Conservation (phyloP, 2,888 invertebrate species). For the Cryptocheilus praepositus region DNA sequence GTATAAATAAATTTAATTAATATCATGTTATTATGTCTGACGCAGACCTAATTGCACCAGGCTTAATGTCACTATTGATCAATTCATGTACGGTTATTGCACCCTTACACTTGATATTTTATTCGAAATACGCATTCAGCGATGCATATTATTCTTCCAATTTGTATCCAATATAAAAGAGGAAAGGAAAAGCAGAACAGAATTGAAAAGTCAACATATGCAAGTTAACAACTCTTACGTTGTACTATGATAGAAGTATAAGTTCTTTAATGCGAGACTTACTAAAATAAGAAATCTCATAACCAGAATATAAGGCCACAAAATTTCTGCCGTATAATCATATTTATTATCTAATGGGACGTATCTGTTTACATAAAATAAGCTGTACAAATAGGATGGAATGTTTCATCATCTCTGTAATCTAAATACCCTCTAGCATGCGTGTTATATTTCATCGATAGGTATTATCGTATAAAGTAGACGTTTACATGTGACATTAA, state of each 20-base stretch:
- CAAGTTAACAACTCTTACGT: conserved; percentile 17
- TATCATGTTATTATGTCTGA: conserved; percentile 20
- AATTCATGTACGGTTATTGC: conserved; percentile 2
- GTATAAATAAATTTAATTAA: conserved; percentile 13
- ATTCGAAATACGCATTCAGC: neutral
- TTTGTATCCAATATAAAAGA: neutral
- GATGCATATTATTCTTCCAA: neutral
- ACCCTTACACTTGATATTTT: neutral
- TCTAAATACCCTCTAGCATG: conserved; percentile 42
- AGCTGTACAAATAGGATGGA: conserved; percentile 61
- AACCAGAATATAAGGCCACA: conserved; percentile 56
- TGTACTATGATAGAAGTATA: conserved; percentile 24
- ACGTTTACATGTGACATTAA: conserved; percentile 39
- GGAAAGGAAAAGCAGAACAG: conserved; percentile 4
- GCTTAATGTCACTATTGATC: neutral
- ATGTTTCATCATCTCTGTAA: conserved; percentile 52
- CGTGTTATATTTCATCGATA: conserved; percentile 42
- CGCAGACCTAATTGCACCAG: conserved; percentile 5
- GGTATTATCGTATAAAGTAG: conserved; percentile 51
- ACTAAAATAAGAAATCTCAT: conserved; percentile 40
- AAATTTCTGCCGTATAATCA: conserved; percentile 51
- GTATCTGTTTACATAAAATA: conserved; percentile 57
- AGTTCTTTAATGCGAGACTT: conserved; percentile 29
- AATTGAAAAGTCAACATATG: conserved; percentile 6
- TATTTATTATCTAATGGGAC: conserved; percentile 60